A percentile compares a stretch with the other conserved stretches of the same genome.
These are phyloP conservation scores for Danio tinwini DNA, from an alignment of 2,797 vertebrate genomes.

Conservation along the genomic window DNA sequence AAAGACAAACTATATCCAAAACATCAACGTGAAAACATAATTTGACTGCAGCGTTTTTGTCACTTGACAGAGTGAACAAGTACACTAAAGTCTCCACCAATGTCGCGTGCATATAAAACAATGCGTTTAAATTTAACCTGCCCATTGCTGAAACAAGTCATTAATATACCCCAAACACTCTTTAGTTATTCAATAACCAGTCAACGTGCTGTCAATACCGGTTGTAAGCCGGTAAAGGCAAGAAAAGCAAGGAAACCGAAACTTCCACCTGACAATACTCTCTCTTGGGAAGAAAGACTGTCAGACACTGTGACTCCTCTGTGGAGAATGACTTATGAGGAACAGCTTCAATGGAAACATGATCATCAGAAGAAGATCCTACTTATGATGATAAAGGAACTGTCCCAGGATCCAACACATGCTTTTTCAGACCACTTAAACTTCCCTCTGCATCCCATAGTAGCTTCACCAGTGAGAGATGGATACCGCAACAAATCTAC, in stretches of 20 bases:
- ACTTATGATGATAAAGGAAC: conserved; percentile 68
- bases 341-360: conserved; percentile 86
- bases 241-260: conserved; percentile 43
- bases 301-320: conserved; percentile 81
- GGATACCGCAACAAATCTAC: conserved; percentile 89
- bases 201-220: neutral
- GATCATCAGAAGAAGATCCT: conserved; percentile 78
- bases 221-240: conserved; percentile 49
- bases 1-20: neutral
- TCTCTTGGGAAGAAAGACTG: conserved; percentile 79
- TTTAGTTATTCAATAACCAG: conserved; percentile 50
- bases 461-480: conserved; percentile 76
- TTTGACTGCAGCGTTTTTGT: neutral
- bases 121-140: conserved; percentile 19
- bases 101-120: conserved; percentile 3
- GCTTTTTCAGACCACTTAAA: conserved; percentile 56
- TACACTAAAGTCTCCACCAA: neutral
- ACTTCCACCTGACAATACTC: conserved; percentile 36
- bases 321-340: conserved; percentile 84
- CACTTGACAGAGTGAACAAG: neutral
- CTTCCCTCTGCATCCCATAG: conserved; percentile 76
- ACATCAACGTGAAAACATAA: neutral
- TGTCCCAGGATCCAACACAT: conserved; percentile 48
- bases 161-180: conserved; percentile 25
- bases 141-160: conserved; percentile 9